Evolutionary conservation across 2,888 invertebrate genomes (phyloP).

Genomic region (Agrochola lota): DNA sequence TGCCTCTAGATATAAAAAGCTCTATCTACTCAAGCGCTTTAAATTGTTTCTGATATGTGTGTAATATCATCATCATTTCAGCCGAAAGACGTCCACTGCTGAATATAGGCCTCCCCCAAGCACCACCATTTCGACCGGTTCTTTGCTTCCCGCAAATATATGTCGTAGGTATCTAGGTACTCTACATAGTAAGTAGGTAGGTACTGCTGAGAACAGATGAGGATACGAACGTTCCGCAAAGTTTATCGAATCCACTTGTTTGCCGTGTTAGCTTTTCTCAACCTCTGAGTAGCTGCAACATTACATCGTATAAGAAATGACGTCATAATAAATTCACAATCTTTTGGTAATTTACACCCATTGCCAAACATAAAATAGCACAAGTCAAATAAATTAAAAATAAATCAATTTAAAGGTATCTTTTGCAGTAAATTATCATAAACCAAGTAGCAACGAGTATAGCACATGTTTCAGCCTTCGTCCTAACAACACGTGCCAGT

Average conservation of each 20-base stretch:
- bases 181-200: background rate
- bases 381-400: background rate
- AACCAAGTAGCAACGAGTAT: background rate
- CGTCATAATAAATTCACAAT: background rate
- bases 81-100: no score
- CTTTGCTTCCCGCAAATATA: no score
- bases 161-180: background rate
- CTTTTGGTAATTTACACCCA: background rate
- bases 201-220: background rate
- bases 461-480: background rate
- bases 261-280: background rate
- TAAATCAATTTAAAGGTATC: background rate
- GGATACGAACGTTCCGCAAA: no score
- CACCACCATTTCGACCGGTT: no score
- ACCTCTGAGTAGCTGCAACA: background rate
- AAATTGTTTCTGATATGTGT: no score
- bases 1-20: no score
- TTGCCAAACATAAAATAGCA: background rate
- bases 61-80: no score
- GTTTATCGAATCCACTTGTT: background rate
- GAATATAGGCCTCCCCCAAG: no score
- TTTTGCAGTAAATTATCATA: background rate
- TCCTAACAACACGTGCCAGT: slow-evolving; percentile 17
- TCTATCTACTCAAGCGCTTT: no score
- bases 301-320: background rate